Evolutionary conservation across 2,797 vertebrate genomes (phyloP), one percentile per base, ranked within the genome.

Genomic region (Fringilla coelebs): DNA sequence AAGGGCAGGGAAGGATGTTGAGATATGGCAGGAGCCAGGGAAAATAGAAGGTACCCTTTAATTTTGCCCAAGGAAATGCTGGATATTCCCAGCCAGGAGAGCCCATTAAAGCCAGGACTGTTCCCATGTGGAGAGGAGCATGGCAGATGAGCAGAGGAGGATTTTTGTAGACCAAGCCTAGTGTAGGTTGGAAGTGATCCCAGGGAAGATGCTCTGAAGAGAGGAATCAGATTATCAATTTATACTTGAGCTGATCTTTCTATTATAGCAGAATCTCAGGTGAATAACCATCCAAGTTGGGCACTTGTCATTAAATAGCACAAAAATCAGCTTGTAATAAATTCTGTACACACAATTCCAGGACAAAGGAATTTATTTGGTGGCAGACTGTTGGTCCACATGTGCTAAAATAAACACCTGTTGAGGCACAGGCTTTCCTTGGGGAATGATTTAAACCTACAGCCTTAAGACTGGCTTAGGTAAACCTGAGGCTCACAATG

Each of bases 191-290:
- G 36, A 68, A 32, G 9, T 61, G 63, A n/a, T 29, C 29, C 14
- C 36, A 14, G 1, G 4, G 43, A 74, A 65, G 55, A 17, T 25
- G 43, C 72, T 73, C 3, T 21, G 36, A 79, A 40, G 72, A 41
- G 4, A 13, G 32, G 10, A 20, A 48, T 52, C 15, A 24, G 9
- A 40, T 86, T 29, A 24, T 75, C 13, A 29, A 11, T 8, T 60
- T 40, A 7, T 2, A 2, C 54, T 77, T 3, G 3, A 85, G 22
- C 36, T 70, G 2, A 29, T 84, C 34, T 57, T 16, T 25, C 12
- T 31, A 1, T 38, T 54, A 1, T 0, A 46, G 58, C 32, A 40
- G 24, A 76, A 51, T 9, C 13, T 8, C 38, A 9, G 2, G 1
- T 80, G 32, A 60, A 28, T 12, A 48, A 31, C 31, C 15, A 0